phyloP scores from a whole-genome alignment of 2,113 vertebrate species.

The Camelus dromedarius region DNA sequence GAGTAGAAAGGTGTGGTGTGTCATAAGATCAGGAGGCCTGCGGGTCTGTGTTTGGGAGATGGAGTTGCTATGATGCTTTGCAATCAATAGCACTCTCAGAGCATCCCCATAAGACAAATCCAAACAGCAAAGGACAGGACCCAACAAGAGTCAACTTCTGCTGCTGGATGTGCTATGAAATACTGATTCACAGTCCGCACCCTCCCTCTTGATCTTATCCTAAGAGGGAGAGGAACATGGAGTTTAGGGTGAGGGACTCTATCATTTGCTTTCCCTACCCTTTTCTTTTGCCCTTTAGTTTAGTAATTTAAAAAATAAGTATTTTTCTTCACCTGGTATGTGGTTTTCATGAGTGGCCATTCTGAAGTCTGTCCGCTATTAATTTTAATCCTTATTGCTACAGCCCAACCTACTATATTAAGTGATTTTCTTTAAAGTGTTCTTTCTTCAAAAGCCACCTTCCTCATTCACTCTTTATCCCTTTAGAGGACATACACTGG shows the following conservation, averaged over 20 bases:
- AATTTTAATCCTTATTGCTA: not conserved
- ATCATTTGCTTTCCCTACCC: not conserved
- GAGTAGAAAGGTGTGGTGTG: rapidly evolving
- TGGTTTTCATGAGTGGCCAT: not conserved
- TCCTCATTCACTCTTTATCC: not conserved
- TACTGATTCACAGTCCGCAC: not conserved
- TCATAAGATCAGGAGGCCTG: not conserved
- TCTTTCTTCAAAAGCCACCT: not conserved
- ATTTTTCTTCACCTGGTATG: not conserved
- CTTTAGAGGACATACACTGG: not conserved
- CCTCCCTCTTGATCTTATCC: not conserved
- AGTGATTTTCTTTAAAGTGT: not conserved
- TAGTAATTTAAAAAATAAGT: not conserved
- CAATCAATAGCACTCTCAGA: not conserved
- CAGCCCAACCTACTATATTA: not conserved
- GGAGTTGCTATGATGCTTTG: too few species aligned
- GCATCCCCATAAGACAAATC: not conserved
- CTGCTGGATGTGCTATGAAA: not conserved
- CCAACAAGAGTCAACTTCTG: not conserved
- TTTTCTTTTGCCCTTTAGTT: not conserved
- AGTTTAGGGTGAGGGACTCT: not conserved
- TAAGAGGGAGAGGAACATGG: rapidly evolving
- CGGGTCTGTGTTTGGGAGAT: not conserved
- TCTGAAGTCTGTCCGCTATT: not conserved
- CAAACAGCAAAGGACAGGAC: not conserved